Percentiles rank a stretch among this genome's conserved stretches.
Conservation (phyloP, 2,888 invertebrate species). For the Agelastica alni region DNA sequence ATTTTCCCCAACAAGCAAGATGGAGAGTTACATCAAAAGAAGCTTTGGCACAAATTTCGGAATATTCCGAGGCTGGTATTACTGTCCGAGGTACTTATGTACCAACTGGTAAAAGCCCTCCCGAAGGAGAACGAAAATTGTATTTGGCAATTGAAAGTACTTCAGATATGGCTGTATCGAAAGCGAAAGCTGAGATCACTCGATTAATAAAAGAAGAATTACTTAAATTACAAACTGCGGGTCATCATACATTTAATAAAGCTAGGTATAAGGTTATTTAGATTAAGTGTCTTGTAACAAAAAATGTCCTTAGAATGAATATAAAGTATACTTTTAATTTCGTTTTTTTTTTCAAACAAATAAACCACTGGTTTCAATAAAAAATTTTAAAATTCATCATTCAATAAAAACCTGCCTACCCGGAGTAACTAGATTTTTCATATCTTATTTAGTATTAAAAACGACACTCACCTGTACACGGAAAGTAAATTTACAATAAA, state of each 20-base stretch:
- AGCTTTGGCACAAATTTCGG: conserved; percentile 95
- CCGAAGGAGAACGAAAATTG: conserved; percentile 92
- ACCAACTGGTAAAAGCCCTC: conserved; percentile 83
- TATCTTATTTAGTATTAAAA: too few species aligned
- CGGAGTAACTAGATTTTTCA: too few species aligned
- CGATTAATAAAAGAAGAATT: conserved; percentile 97
- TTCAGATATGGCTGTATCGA: conserved; percentile 92
- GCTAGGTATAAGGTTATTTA: conserved; percentile 93
- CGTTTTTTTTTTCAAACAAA: too few species aligned
- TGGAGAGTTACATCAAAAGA: conserved; percentile 99
- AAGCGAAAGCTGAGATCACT: conserved; percentile 96
- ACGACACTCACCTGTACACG: too few species aligned
- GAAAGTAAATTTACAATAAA: too few species aligned
- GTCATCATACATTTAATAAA: conserved; percentile 87
- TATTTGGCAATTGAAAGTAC: conserved; percentile 99
- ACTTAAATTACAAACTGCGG: conserved; percentile 84
- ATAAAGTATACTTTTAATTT: too few species aligned
- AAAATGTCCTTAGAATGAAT: too few species aligned
- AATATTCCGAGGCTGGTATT: conserved; percentile 98
- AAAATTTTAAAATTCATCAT: too few species aligned
- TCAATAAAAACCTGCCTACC: too few species aligned
- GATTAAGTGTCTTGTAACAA: conserved; percentile 17
- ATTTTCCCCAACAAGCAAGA: conserved; percentile 98
- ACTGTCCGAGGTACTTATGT: conserved; percentile 98
- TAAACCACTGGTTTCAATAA: too few species aligned